These are phyloP conservation scores for Cyclophora punctaria DNA, from an alignment of 2,888 invertebrate genomes.

Conservation along the genomic window DNA sequence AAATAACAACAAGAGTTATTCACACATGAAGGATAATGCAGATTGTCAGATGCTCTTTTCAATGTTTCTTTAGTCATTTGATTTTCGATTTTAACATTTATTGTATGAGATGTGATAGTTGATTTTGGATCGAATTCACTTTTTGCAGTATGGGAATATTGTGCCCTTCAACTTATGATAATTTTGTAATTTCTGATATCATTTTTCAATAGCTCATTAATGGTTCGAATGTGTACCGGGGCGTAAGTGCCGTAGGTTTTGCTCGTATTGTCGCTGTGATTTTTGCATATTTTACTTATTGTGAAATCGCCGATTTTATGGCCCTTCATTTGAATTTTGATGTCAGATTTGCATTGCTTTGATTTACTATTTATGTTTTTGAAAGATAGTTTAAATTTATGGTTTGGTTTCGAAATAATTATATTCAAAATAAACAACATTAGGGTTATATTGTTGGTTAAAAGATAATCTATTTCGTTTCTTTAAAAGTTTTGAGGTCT, in stretches of 20 bases:
- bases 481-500: too few species aligned
- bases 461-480: too few species aligned
- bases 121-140: conserved; percentile 17
- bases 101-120: conserved; percentile 8
- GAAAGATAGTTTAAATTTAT: conserved; percentile 46
- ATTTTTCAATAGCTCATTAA: conserved; percentile 76
- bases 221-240: conserved; percentile 46
- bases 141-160: conserved; percentile 37
- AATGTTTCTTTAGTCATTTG: conserved; percentile 11
- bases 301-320: conserved; percentile 67
- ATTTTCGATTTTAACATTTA: conserved; percentile 2
- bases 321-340: conserved; percentile 61
- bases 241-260: conserved; percentile 59
- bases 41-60: conserved; percentile 39
- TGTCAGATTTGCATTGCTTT: conserved; percentile 70
- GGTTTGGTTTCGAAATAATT: conserved; percentile 33
- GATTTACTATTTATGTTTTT: conserved; percentile 59
- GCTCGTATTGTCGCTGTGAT: conserved; percentile 39
- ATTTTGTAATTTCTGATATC: conserved; percentile 68
- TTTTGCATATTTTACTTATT: conserved; percentile 49
- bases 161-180: conserved; percentile 66
- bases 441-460: too few species aligned
- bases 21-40: conserved; percentile 23
- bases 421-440: too few species aligned
- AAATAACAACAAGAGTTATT: conserved; percentile 4